Evolutionary conservation across 30 jellyfish, hydroid and myxozoan species (phyloP).

Genomic region (Morbakka virulenta): DNA sequence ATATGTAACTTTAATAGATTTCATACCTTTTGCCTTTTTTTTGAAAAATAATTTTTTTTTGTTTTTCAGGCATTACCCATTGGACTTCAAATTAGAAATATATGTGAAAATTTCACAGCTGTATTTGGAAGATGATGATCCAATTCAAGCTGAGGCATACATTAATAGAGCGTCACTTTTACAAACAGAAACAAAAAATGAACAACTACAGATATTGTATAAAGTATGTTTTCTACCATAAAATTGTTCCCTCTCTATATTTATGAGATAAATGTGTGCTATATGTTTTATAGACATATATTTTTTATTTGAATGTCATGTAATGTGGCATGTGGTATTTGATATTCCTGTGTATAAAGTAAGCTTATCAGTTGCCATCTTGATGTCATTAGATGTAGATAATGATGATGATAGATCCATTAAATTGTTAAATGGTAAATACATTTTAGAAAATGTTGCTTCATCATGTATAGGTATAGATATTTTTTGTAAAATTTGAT

Average conservation of each 20-base stretch:
- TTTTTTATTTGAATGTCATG: too few species aligned
- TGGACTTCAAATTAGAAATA: constrained; percentile 68
- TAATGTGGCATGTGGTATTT: too few species aligned
- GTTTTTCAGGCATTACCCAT: constrained; percentile 60
- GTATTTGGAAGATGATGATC: constrained; percentile 84
- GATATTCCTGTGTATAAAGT: neutral
- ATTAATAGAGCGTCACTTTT: constrained; percentile 80
- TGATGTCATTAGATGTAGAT: too few species aligned
- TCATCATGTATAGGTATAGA: too few species aligned
- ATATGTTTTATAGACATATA: too few species aligned
- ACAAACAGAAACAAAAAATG: constrained; percentile 58
- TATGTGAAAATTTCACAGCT: constrained; percentile 80
- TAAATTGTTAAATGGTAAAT: too few species aligned
- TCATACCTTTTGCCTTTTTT: neutral
- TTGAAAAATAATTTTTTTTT: neutral
- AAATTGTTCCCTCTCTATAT: too few species aligned
- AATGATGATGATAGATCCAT: too few species aligned
- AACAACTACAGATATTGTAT: constrained; percentile 52
- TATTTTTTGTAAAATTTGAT: too few species aligned
- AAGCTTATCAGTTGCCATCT: too few species aligned
- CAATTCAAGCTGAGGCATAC: constrained; percentile 86
- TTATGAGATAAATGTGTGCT: too few species aligned
- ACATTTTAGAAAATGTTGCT: too few species aligned
- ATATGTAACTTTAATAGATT: neutral
- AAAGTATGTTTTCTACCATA: constrained; percentile 44